Evolutionary conservation across 2,113 vertebrate genomes (phyloP).

Genomic region (Brachyhypopomus occidentalis): DNA sequence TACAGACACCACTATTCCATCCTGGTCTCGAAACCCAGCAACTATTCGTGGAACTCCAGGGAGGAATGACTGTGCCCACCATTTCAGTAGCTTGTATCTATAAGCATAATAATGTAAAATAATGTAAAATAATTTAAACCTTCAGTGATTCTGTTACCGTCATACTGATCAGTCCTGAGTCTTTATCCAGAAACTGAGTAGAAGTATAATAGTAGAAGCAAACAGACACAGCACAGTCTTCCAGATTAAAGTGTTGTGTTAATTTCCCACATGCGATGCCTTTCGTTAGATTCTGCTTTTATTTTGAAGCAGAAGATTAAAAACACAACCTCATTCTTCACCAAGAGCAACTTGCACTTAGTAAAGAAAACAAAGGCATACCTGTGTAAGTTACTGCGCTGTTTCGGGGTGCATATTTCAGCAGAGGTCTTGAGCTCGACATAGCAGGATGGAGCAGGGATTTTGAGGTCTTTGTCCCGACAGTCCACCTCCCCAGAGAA

Average conservation of each 20-base stretch:
- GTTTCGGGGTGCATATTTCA: constrained; percentile 84
- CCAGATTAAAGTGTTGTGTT: too few relatives aligned
- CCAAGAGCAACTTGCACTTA: not conserved
- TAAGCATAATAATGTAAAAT: constrained; percentile 2
- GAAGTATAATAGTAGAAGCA: too few relatives aligned
- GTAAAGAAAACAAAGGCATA: constrained; percentile 46
- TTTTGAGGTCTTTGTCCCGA: constrained; percentile 69
- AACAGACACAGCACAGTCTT: too few relatives aligned
- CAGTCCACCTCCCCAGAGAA: constrained; percentile 92
- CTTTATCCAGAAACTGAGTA: too few relatives aligned
- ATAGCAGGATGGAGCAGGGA: constrained; percentile 80
- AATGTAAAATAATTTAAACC: not conserved
- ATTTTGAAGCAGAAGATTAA: too few relatives aligned
- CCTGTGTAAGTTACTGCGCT: constrained; percentile 87
- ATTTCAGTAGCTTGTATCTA: constrained; percentile 89
- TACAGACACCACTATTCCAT: constrained; percentile 78
- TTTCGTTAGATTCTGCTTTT: too few relatives aligned
- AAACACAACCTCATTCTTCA: not conserved
- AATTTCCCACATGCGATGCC: too few relatives aligned
- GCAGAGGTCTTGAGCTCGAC: constrained; percentile 89
- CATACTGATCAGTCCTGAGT: too few relatives aligned
- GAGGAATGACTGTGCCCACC: constrained; percentile 94
- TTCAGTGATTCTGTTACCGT: too few relatives aligned
- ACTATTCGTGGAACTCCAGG: constrained; percentile 84
- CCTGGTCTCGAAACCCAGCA: constrained; percentile 84